Base-by-base conservation (phyloP, 1,140 invertebrate species). In the Drosophila orosa region DNA sequence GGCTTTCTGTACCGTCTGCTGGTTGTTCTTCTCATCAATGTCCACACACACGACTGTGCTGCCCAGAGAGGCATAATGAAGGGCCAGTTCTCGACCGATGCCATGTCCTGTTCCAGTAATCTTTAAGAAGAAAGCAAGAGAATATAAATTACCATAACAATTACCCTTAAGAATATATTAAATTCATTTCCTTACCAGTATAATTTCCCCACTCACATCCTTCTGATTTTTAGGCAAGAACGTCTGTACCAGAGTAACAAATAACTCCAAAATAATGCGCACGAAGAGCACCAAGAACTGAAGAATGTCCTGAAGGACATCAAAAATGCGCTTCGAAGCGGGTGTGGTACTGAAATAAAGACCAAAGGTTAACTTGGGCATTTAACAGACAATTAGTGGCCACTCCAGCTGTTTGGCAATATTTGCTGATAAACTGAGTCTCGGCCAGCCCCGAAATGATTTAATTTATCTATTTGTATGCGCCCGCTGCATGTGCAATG, bases 51-150 rank as follows among this genome's bases (percentile, higher is more conserved):
- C 94, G 3, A 99, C 93, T 1, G 93, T 95, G 24, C 96, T 95
- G 1, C 97, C 97, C 10, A 96, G 93, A 25, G 94, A 93, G 1
- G 95, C 95, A 87, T 98, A 97, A 60, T 96, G 94, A n/a, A 96
- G 92, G 5, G 97, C 96, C 72, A 98, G 92, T 74, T 97, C 94
- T 47, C 95, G 94, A 3, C 98, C 98, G 78, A 99, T 96, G 13
- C 98, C 98, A 93, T 97, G 97, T 5, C 97, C 98, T 17, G 96
- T 95, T 35, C 98, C 98, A 24, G 98, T 98, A 57, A 99, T 95
- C 93, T 99, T 92, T 57, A 55, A 68, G 50, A 22, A 31, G 8
- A 42, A 22, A 45, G n/a, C 10, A 17, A 48, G 10, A 17, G 25
- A 4, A 1, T 17, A 19, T 25, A 6, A 17, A 24, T 6, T 24